A percentile compares a stretch with the other conserved stretches of the same genome.
These are phyloP conservation scores for Paragorgia papillata DNA, from an alignment of 92 coral and sea anemone species.

Conservation along the genomic window DNA sequence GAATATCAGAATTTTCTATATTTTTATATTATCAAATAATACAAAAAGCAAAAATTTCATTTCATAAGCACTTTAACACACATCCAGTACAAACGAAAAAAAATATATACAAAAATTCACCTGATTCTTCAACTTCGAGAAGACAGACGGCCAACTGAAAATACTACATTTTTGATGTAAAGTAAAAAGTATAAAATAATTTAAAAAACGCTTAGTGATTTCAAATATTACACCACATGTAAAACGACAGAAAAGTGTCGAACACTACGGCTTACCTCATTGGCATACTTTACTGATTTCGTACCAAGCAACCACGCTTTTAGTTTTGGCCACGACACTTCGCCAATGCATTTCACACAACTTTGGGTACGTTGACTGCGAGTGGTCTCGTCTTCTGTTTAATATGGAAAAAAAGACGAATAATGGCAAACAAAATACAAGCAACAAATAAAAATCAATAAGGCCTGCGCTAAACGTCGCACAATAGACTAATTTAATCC, in stretches of 20 bases:
- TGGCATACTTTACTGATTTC: neutral
- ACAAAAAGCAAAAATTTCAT: neutral
- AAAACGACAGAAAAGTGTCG: neutral
- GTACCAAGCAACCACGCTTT: slow-evolving; percentile 9
- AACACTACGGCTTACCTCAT: slow-evolving; percentile 1
- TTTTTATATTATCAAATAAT: too few relatives aligned
- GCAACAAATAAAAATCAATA: too few relatives aligned
- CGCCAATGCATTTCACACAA: slow-evolving; percentile 14
- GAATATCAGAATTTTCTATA: too few relatives aligned
- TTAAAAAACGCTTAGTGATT: neutral
- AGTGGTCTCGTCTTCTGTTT: neutral
- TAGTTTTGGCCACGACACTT: slow-evolving; percentile 14
- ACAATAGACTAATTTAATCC: too few relatives aligned
- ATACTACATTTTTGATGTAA: neutral
- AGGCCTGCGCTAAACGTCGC: too few relatives aligned
- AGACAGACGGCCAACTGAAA: neutral
- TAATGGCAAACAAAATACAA: neutral
- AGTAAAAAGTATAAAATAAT: neutral
- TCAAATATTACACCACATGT: neutral
- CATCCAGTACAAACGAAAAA: neutral
- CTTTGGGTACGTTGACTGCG: neutral
- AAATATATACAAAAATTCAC: neutral
- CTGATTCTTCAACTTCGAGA: neutral
- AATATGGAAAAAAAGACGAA: neutral
- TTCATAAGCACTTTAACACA: too few relatives aligned